Percentiles rank a stretch among this genome's conserved stretches.
phyloP scores from a whole-genome alignment of 2,797 vertebrate genomes.

The Octomys mimax region DNA sequence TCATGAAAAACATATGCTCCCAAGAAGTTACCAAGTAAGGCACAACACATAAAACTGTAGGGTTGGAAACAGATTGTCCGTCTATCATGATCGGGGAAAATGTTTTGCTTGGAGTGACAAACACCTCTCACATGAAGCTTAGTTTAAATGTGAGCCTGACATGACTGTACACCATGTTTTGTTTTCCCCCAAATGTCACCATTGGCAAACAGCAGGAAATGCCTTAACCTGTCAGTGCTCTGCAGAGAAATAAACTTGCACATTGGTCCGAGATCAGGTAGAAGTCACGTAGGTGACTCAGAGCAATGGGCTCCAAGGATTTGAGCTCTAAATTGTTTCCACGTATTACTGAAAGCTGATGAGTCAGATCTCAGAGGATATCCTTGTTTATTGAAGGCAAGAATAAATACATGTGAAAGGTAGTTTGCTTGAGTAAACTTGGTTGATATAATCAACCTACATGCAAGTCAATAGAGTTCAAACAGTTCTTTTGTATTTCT shows the following conservation, averaged over 20 bases:
- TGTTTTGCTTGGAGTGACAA: conserved; percentile 62
- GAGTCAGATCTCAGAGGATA: neutral
- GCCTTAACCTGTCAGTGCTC: neutral
- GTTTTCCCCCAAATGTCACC: neutral
- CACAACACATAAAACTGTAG: conserved; percentile 40
- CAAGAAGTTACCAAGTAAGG: conserved; percentile 32
- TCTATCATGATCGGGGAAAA: conserved; percentile 59
- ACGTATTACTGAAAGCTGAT: neutral
- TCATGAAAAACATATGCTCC: conserved; percentile 51
- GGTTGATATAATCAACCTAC: neutral
- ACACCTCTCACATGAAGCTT: conserved; percentile 32
- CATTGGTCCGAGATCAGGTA: conserved; percentile 1
- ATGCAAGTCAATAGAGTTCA: neutral
- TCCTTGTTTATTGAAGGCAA: neutral
- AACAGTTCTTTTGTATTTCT: neutral
- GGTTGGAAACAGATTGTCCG: conserved; percentile 36
- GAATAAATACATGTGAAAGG: conserved; percentile 5
- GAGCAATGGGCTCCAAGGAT: neutral
- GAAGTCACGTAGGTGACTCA: conserved; percentile 5
- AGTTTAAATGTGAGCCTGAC: conserved; percentile 67
- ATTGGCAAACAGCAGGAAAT: conserved; percentile 31
- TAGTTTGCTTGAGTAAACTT: neutral
- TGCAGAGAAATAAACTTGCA: neutral
- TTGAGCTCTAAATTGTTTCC: conserved; percentile 26
- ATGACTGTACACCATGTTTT: neutral